These are phyloP conservation scores for Labeo rohita DNA, from an alignment of 2,113 vertebrate species.

Conservation along the genomic window DNA sequence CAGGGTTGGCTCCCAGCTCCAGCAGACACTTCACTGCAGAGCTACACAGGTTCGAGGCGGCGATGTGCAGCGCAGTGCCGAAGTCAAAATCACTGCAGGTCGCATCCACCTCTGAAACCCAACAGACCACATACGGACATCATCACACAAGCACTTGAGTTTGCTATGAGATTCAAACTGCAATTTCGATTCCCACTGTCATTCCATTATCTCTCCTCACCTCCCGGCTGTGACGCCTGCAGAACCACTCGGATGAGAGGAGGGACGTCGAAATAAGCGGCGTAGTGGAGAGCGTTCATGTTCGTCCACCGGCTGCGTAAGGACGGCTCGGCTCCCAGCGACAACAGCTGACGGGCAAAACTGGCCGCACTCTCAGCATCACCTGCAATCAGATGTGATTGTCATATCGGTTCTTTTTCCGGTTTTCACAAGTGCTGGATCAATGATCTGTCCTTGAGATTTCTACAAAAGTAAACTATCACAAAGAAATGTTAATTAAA, in stretches of 20 bases:
- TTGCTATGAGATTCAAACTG: neutral
- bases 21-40: slow-evolving; percentile 89
- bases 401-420: neutral
- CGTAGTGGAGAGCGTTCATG: slow-evolving; percentile 98
- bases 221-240: slow-evolving; percentile 89
- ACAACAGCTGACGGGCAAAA: slow-evolving; percentile 87
- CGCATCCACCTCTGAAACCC: slow-evolving; percentile 87
- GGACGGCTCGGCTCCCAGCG: slow-evolving; percentile 87
- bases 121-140: neutral
- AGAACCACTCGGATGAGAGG: slow-evolving; percentile 88
- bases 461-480: neutral
- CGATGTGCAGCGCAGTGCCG: slow-evolving; percentile 95
- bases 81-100: slow-evolving; percentile 98
- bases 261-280: slow-evolving; percentile 96
- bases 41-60: slow-evolving; percentile 91
- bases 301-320: slow-evolving; percentile 97
- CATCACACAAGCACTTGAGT: neutral
- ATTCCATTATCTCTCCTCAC: slow-evolving; percentile 69
- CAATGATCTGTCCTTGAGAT: neutral
- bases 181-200: neutral
- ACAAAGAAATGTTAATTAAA: neutral
- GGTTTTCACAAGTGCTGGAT: neutral
- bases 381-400: slow-evolving; percentile 72
- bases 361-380: slow-evolving; percentile 87
- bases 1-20: slow-evolving; percentile 93